phyloP scores from a whole-genome alignment of 2,888 invertebrate genomes.

The Erebia aethiops region DNA sequence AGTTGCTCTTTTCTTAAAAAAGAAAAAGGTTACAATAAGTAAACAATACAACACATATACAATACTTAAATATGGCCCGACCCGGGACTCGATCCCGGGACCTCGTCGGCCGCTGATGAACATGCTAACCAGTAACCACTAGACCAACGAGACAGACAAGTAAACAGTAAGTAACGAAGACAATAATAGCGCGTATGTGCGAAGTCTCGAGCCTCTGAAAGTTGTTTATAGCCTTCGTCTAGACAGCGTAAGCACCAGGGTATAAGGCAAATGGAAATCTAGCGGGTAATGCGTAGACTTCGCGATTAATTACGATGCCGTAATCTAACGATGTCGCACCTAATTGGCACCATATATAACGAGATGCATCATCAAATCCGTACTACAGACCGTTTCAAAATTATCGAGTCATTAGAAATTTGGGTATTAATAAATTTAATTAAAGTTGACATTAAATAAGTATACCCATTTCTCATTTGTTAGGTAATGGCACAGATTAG shows the following conservation, averaged over 20 bases:
- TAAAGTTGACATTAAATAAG: constrained; percentile 23
- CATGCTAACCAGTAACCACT: too few relatives aligned
- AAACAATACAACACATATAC: too few relatives aligned
- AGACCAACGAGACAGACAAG: too few relatives aligned
- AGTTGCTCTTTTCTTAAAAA: too few relatives aligned
- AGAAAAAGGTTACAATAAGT: too few relatives aligned
- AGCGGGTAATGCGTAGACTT: constrained; percentile 11
- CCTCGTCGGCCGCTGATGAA: too few relatives aligned
- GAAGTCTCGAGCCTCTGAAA: constrained; percentile 15
- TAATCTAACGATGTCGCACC: constrained; percentile 11
- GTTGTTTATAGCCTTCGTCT: constrained; percentile 20
- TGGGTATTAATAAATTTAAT: constrained; percentile 31
- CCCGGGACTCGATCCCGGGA: too few relatives aligned
- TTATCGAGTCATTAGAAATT: constrained; percentile 31
- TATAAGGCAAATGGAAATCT: constrained; percentile 17
- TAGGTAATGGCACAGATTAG: neutral
- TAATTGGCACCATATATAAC: constrained; percentile 31
- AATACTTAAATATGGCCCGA: too few relatives aligned
- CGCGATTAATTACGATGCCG: constrained; percentile 21
- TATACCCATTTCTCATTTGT: constrained; percentile 7
- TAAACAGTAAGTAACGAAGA: neutral
- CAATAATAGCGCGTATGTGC: neutral
- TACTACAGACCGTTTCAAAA: constrained; percentile 28
- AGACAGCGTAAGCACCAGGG: constrained; percentile 12
- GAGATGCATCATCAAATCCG: constrained; percentile 26